Conservation (phyloP, 2,888 invertebrate species). For the Conomelus anceps region DNA sequence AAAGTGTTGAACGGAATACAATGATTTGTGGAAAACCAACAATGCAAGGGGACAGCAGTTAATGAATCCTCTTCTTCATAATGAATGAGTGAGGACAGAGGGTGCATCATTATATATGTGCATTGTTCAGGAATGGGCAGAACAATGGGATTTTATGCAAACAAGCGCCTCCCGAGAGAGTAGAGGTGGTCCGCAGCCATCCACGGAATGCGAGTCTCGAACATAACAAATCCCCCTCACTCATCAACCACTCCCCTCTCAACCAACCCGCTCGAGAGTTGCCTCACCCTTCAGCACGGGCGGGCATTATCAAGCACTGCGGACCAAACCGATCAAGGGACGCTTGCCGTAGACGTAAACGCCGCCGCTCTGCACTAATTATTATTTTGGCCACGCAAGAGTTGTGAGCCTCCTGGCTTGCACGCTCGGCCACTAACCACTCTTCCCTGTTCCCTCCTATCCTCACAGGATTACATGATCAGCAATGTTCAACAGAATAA, state of each 20-base stretch:
- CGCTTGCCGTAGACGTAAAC: not conserved
- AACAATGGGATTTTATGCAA: constrained; percentile 11
- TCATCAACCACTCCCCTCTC: not conserved
- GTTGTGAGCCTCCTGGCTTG: not conserved
- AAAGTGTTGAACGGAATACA: not conserved
- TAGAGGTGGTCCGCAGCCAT: not conserved
- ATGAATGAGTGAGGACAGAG: not conserved
- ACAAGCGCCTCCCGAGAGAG: not conserved
- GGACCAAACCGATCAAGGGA: not conserved
- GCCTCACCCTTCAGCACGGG: not conserved
- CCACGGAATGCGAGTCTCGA: not conserved
- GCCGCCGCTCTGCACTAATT: not conserved
- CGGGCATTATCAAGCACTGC: not conserved
- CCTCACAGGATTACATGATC: not conserved
- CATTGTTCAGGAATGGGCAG: not conserved
- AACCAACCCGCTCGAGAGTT: not conserved
- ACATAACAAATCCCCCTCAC: not conserved
- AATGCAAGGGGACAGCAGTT: not conserved
- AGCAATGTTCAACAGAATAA: not conserved
- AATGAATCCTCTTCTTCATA: constrained; percentile 2
- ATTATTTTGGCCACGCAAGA: not conserved
- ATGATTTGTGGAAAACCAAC: not conserved
- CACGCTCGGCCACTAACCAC: not conserved
- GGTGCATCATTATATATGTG: not conserved
- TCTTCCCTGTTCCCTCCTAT: not conserved